Base-by-base conservation (phyloP, 92 coral and sea anemone genomes). In the Phenganax subtilis region DNA sequence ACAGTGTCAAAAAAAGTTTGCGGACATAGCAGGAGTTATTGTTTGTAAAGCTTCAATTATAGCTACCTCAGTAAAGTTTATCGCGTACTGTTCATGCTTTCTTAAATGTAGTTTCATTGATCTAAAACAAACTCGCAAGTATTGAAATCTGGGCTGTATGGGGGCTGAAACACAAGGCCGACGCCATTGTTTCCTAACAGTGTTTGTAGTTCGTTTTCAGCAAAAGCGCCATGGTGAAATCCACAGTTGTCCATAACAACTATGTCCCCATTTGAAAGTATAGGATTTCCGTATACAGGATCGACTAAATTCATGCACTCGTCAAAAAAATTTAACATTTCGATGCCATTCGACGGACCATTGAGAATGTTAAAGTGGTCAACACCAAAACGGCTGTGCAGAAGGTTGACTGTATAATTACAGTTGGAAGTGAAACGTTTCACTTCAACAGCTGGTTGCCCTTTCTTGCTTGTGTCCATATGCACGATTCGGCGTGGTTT, bases 281-380 rank as follows among this genome's bases (percentile, higher is more conserved):
- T 66, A 56, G 85, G 88, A 66, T 85, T 72, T 29, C 71, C 85
- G 31, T 69, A 69, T 11, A 80, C 58, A 58, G 53, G 78, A 17
- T 85, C 85, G 54, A 79, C 88, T 9, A 60, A 67, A 63, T 80
- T 51, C 25, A 80, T 54, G 55, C 81, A 52, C 75, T 85, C 81
- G 25, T 82, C 66, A 59, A 86, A 82, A 67, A 86, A 86, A 69
- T 86, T 51, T 25, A 86, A 77, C 86, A 82, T 83, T 75, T 86
- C 89, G 7, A 86, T 44, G 7, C 89, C 89, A 69, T 86, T 86
- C 7, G 89, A 86, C 8, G 86, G 86, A 20, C 89, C n/a, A n/a
- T n/a, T n/a, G 16, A 86, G 73, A 56, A 82, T 82, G 83, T 77
- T 86, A 54, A 60, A 59, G 71, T 82, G 55, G 78, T 76, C 55